Evolutionary conservation across 2,113 vertebrate genomes (phyloP), one percentile per base, ranked within the genome.

Genomic region (Rhineura floridana): DNA sequence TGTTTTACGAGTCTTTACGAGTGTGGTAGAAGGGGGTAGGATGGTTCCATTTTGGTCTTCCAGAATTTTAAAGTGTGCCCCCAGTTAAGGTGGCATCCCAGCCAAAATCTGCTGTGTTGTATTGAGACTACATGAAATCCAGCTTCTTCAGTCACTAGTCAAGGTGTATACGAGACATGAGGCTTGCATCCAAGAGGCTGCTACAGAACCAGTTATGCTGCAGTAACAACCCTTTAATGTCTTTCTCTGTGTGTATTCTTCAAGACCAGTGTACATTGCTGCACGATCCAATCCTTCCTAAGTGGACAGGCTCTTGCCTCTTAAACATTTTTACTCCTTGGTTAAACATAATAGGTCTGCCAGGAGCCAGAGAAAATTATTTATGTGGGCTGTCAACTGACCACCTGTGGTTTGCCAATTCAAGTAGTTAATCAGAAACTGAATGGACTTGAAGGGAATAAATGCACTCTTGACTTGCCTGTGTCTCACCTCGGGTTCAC

Each of bases 101-200:
- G 28, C 21, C 70, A 39, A 73, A 21, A 73, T 23, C 17, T 73
- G 33, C 19, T 39, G 36, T 42, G 36, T 36, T 36, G 33, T 36
- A 70, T 70, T n/a, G n/a, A 36, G n/a, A n/a, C n/a, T 70, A 70
- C 7, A 19, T 87, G 72, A 85, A 52, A 77, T 72, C 85, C 89
- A 42, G 2, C 4, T 28, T 81, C 42, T 42, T 62, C 89, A 86
- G 83, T 28, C 83, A 92, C 84, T 82, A 85, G 28, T 88, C 76
- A 90, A 82, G 82, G 81, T 83, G 77, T 75, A 73, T 4, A 39
- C 63, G 6, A 13, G 19, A 73, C 30, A 39, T 73, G n/a, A 70
- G 17, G 33, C 13, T 36, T 69, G 9, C 67, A 69, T 69, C 63
- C 28, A 69, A 36, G 67, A 10, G 12, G 4, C 33, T 70, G 70